Percentiles rank a stretch among this genome's conserved stretches.
phyloP scores from a whole-genome alignment of 2,888 invertebrate genomes.

The Epinotia nisella region DNA sequence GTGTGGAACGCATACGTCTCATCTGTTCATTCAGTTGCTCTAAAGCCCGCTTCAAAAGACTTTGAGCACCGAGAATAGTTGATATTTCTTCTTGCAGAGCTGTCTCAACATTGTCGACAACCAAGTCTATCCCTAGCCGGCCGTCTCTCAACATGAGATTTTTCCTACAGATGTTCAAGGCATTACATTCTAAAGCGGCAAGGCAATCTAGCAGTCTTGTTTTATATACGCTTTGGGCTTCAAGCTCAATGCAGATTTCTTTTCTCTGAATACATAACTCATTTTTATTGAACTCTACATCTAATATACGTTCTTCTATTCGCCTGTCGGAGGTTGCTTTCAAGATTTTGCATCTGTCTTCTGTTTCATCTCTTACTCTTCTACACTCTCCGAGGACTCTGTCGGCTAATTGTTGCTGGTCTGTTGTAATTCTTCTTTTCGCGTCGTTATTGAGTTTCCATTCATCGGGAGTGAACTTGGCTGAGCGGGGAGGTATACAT shows the following conservation, averaged over 20 bases:
- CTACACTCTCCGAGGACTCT: slow-evolving; percentile 87
- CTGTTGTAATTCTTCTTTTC: slow-evolving; percentile 89
- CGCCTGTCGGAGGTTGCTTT: slow-evolving; percentile 91
- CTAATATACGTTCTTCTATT: slow-evolving; percentile 91
- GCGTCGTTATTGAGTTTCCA: slow-evolving; percentile 90
- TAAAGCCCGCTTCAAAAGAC: slow-evolving; percentile 87
- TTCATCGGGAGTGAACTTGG: slow-evolving; percentile 88
- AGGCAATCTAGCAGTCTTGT: slow-evolving; percentile 90
- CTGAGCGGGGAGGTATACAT: slow-evolving; percentile 76
- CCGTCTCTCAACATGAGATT: slow-evolving; percentile 92
- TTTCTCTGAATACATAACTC: slow-evolving; percentile 91
- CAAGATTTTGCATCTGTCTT: slow-evolving; percentile 89
- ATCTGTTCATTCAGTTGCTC: slow-evolving; percentile 94
- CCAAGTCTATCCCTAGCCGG: slow-evolving; percentile 91
- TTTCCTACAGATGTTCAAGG: slow-evolving; percentile 88
- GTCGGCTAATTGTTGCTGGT: slow-evolving; percentile 93
- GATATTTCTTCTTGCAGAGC: slow-evolving; percentile 92
- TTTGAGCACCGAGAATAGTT: slow-evolving; percentile 88
- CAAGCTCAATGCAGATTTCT: slow-evolving; percentile 90
- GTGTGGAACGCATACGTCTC: slow-evolving; percentile 90
- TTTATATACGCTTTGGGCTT: slow-evolving; percentile 90
- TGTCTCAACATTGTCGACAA: slow-evolving; percentile 91
- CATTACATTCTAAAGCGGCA: slow-evolving; percentile 87
- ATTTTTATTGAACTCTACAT: slow-evolving; percentile 91
- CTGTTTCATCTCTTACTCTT: slow-evolving; percentile 88